Base-by-base conservation (phyloP, 2,888 invertebrate genomes). In the Endotricha flammealis region DNA sequence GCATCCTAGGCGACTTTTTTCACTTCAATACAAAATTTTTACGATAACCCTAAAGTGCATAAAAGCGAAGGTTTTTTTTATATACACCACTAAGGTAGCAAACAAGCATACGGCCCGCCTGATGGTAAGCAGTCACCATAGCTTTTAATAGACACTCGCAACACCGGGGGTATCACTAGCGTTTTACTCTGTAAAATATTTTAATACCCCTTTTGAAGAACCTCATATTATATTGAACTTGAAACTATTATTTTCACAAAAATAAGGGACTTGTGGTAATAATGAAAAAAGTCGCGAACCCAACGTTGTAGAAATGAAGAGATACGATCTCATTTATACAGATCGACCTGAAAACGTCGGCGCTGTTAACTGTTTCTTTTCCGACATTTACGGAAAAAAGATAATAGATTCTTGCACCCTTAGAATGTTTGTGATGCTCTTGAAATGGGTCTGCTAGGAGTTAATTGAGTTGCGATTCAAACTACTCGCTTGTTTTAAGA, bases 281-380 rank as follows among this genome's bases (percentile, higher is more conserved):
- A n/a, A n/a, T n/a, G n/a, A n/a, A n/a, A n/a, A n/a, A n/a, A n/a
- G n/a, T n/a, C n/a, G n/a, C n/a, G n/a, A n/a, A n/a, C n/a, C n/a
- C n/a, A n/a, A n/a, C n/a, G n/a, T n/a, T 10, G 14, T 13, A 32
- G 24, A 24, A 32, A 32, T 32, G 32, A 32, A 32, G 14, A 32
- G 32, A 32, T 25, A 32, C 32, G 24, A 32, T 32, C 32, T 25
- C 32, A 25, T 32, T 32, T 25, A 32, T 24, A 32, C 10, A 10
- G 25, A 32, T 32, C 11, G 25, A 24, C 32, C 32, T 10, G 11
- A 11, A 32, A 32, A 14, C 5, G 32, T 33, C 32, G 14, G 32
- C 25, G 32, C 32, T 17, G 25, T 33, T 27, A 33, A 33, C 32
- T 24, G 32, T 16, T 33, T 27, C 32, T 25, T 33, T 33, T 33